A percentile compares a stretch with the other conserved stretches of the same genome.
These are phyloP conservation scores for Ramphastos sulfuratus DNA, from an alignment of 2,113 vertebrate species.

Conservation along the genomic window DNA sequence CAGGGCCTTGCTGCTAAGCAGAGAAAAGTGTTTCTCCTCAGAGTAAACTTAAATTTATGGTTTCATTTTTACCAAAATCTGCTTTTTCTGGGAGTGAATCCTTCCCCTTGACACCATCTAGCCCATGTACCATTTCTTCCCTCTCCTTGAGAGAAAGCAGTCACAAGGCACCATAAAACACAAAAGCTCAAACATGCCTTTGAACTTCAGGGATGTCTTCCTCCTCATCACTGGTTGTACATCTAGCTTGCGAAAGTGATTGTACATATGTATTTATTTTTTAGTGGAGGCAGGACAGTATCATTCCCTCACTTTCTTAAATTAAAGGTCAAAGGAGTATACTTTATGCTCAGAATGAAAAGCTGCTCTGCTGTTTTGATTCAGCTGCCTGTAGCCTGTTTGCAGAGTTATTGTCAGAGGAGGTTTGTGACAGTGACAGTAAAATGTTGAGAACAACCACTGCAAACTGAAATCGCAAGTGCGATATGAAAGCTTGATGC, in stretches of 20 bases:
- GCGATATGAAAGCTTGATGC: neutral
- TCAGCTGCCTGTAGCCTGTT: neutral
- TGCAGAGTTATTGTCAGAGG: neutral
- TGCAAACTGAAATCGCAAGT: neutral
- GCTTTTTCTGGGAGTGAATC: neutral
- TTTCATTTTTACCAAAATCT: neutral
- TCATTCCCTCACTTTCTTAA: neutral
- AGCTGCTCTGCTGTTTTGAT: neutral
- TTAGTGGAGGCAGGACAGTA: neutral
- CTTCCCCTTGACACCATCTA: neutral
- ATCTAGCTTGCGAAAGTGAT: neutral
- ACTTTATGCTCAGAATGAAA: neutral
- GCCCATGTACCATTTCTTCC: neutral
- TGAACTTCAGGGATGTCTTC: neutral
- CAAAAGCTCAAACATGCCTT: neutral
- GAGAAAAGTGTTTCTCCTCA: neutral
- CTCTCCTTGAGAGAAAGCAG: neutral
- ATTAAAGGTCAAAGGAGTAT: neutral
- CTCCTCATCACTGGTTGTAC: neutral
- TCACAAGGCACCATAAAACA: neutral
- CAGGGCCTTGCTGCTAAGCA: accelerated
- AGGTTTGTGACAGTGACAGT: neutral
- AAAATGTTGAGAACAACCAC: neutral
- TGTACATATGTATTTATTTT: neutral
- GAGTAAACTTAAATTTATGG: no score